phyloP scores from a whole-genome alignment of 2,888 invertebrate species.

The Unio pictorum region DNA sequence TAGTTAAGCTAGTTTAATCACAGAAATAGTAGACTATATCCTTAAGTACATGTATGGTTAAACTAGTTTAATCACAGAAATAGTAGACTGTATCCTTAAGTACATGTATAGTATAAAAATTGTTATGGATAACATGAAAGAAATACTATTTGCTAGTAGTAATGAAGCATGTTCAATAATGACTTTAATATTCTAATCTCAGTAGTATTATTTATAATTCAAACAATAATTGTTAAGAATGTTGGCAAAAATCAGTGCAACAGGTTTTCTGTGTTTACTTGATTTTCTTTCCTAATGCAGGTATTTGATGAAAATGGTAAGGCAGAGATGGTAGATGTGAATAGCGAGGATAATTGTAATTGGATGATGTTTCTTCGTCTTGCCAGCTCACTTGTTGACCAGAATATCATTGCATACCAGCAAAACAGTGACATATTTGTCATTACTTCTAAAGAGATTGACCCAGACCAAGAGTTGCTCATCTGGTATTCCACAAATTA shows the following conservation, averaged over 20 bases:
- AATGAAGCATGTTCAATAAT: too few species aligned
- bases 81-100: too few species aligned
- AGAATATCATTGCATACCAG: conserved; percentile 80
- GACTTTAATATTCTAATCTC: too few species aligned
- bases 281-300: conserved; percentile 19
- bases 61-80: too few species aligned
- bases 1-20: too few species aligned
- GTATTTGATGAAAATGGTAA: conserved; percentile 22
- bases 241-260: conserved; percentile 4
- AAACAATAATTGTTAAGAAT: conserved; percentile 6
- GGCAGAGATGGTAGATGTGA: conserved; percentile 33
- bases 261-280: neutral
- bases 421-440: conserved; percentile 70
- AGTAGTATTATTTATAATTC: neutral
- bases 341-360: conserved; percentile 75
- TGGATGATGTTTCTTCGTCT: conserved; percentile 86
- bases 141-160: too few species aligned
- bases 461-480: conserved; percentile 79
- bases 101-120: too few species aligned
- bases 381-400: conserved; percentile 77
- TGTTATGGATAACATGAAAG: too few species aligned
- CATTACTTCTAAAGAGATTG: conserved; percentile 73
- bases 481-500: conserved; percentile 81
- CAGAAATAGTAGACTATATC: too few species aligned
- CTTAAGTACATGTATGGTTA: too few species aligned